Evolutionary conservation across 2,113 vertebrate species (phyloP).

Genomic region (Loxodonta africana): DNA sequence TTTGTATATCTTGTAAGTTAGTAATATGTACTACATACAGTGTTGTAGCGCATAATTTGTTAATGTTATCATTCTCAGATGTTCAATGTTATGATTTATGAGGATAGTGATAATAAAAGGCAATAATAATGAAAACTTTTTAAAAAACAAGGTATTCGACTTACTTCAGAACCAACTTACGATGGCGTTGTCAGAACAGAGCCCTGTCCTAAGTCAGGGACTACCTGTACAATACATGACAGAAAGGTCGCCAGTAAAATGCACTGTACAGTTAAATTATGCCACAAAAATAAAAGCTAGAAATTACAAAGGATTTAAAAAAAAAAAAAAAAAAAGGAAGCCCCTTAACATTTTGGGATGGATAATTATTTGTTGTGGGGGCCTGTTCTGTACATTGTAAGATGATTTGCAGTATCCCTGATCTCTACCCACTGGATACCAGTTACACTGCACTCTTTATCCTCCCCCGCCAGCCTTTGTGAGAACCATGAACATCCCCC

Average conservation of each 20-base stretch:
- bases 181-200: not conserved
- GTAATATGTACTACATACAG: no score
- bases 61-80: not conserved
- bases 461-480: not conserved
- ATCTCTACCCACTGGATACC: not conserved
- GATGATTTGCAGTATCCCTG: not conserved
- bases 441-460: not conserved
- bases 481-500: not conserved
- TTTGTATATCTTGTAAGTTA: no score
- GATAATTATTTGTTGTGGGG: not conserved
- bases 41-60: no score
- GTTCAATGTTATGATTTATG: not conserved
- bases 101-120: not conserved
- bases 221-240: not conserved
- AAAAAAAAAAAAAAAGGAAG: not conserved
- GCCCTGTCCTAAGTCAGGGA: not conserved
- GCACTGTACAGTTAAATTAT: not conserved
- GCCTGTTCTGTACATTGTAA: not conserved
- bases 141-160: not conserved
- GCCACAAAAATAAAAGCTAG: not conserved
- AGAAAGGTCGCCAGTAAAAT: constrained; percentile 18
- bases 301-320: not conserved
- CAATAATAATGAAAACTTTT: not conserved
- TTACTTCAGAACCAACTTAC: not conserved
- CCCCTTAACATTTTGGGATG: not conserved